Conservation (phyloP, 1,140 invertebrate species). For the Wasmannia auropunctata region DNA sequence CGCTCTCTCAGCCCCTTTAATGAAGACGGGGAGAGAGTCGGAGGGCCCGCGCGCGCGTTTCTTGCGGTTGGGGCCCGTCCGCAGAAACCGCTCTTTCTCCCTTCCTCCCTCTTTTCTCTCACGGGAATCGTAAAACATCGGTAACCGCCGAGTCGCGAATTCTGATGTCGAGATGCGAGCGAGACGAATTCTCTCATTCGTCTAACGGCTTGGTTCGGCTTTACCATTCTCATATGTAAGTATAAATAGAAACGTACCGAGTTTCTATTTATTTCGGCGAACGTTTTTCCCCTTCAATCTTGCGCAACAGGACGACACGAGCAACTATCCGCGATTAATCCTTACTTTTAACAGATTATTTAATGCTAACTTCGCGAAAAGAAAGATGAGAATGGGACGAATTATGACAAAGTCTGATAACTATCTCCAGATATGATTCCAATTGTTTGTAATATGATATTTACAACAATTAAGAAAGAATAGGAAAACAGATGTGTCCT, state of each 20-base stretch:
- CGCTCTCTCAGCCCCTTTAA: constrained; percentile 35
- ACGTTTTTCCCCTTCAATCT: not conserved
- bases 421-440: not conserved
- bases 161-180: not conserved
- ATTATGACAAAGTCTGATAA: not conserved
- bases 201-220: not conserved
- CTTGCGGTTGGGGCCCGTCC: not conserved
- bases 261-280: not conserved
- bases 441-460: not conserved
- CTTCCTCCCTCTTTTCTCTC: not conserved
- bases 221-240: not conserved
- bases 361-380: not conserved
- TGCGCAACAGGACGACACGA: too few relatives aligned
- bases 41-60: not conserved
- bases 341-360: not conserved
- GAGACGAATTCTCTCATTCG: not conserved
- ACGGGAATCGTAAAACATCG: not conserved
- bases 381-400: not conserved
- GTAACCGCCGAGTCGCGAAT: not conserved
- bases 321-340: constrained; percentile 7
- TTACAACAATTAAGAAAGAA: not conserved
- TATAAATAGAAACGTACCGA: not conserved
- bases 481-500: not conserved
- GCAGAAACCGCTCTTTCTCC: constrained; percentile 11
- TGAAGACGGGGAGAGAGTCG: constrained; percentile 49